Percentiles rank a stretch among this genome's conserved stretches.
These are phyloP conservation scores for Spicauda simplicius DNA, from an alignment of 2,888 invertebrate species.

Conservation along the genomic window DNA sequence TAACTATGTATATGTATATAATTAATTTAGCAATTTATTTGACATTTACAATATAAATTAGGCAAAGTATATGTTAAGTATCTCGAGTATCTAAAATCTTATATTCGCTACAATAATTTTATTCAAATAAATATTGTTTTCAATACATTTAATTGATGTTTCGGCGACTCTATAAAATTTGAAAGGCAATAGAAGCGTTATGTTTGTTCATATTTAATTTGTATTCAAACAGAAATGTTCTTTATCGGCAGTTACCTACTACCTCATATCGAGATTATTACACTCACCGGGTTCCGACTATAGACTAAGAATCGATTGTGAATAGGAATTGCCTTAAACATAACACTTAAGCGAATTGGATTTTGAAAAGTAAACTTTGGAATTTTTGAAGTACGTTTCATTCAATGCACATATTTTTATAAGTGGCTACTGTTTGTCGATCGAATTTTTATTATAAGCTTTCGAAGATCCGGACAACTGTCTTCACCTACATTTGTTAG, in stretches of 20 bases:
- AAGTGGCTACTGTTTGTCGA: slow-evolving; percentile 4
- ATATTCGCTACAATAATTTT: too few species aligned
- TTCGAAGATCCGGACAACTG: too few species aligned
- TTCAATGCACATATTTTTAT: slow-evolving; percentile 47
- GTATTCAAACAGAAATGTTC: slow-evolving; percentile 61
- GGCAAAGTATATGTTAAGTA: too few species aligned
- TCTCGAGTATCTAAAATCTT: too few species aligned
- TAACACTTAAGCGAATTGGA: slow-evolving; percentile 61
- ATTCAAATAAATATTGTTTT: neutral
- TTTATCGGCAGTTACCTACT: slow-evolving; percentile 62
- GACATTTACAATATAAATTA: too few species aligned
- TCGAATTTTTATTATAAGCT: slow-evolving; percentile 10
- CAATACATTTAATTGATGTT: slow-evolving; percentile 23
- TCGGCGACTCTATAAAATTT: slow-evolving; percentile 34
- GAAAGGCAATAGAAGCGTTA: slow-evolving; percentile 41
- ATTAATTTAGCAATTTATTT: too few species aligned
- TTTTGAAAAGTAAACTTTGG: slow-evolving; percentile 40
- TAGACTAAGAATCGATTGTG: slow-evolving; percentile 59
- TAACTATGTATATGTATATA: too few species aligned
- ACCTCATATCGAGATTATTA: slow-evolving; percentile 56
- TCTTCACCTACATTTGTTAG: too few species aligned
- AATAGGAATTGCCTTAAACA: slow-evolving; percentile 68
- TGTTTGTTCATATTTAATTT: slow-evolving; percentile 68
- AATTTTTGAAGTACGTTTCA: slow-evolving; percentile 47
- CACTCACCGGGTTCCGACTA: slow-evolving; percentile 57